Conservation (phyloP, 2,113 vertebrate species). For the Leucosticte australis region DNA sequence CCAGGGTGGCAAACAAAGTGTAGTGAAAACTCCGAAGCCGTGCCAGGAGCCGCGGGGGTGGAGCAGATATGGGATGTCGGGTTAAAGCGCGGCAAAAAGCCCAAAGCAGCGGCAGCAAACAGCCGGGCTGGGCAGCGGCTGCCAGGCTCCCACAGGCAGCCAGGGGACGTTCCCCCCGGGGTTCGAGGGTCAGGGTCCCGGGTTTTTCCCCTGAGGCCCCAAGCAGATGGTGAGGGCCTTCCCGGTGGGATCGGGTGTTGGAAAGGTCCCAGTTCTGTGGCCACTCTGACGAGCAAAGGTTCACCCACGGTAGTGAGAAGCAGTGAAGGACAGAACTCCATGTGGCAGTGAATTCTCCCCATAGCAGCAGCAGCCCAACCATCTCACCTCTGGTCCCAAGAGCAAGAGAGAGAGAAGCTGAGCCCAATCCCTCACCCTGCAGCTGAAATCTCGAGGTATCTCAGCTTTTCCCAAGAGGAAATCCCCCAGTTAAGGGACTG, state of each 20-base stretch:
- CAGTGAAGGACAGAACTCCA: not conserved
- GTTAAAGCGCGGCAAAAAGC: too few relatives aligned
- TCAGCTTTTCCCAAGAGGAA: not conserved
- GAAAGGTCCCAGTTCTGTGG: not conserved
- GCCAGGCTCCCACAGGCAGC: not conserved
- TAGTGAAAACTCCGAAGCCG: too few relatives aligned
- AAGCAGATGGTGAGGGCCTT: too few relatives aligned
- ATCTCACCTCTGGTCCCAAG: accelerated
- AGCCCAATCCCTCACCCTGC: too few relatives aligned
- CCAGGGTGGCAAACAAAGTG: not conserved
- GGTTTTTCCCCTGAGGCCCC: not conserved
- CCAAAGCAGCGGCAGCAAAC: not conserved
- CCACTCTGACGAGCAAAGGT: not conserved
- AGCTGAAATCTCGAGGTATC: not conserved
- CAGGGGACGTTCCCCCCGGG: not conserved
- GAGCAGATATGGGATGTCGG: too few relatives aligned
- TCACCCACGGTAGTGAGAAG: not conserved
- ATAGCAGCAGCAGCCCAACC: accelerated
- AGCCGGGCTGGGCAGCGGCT: not conserved
- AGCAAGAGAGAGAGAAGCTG: not conserved
- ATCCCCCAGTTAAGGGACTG: not conserved
- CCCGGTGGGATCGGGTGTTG: not conserved
- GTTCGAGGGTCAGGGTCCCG: accelerated
- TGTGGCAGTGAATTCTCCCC: not conserved
- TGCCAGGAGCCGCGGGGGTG: too few relatives aligned